Evolutionary conservation across 2,797 vertebrate species (phyloP), one percentile per base, ranked within the genome.

Genomic region (Hyperoplus immaculatus): DNA sequence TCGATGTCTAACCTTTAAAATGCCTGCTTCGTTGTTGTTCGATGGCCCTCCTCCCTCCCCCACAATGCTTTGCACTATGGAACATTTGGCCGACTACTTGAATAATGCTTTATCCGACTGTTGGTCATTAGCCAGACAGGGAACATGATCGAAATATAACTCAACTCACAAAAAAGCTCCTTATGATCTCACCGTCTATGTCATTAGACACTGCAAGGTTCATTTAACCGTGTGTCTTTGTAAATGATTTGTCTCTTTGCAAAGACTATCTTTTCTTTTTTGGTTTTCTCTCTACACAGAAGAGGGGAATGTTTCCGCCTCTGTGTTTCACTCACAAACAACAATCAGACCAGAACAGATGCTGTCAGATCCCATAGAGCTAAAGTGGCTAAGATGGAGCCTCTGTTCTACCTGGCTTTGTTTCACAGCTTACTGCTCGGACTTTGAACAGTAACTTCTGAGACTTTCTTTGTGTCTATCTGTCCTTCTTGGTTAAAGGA

Each of bases 51-150:
- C 41, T n/a, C 13, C 18, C n/a, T 9, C 21, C 18, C 56, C 14
- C 54, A 53, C 39, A n/a, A 64, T 41, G 47, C 54, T 16, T 36
- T 69, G 53, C 60, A 11, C 47, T 21, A 16, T 62, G 46, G 51
- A 61, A 36, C 29, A 59, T 50, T 47, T 70, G 39, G 5, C 21
- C 15, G 41, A 38, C 12, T 45, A 43, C 3, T 14, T 62, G 61
- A 70, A 16, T n/a, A 21, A 69, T 11, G 45, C 56, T 57, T 13
- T 29, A 50, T 72, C 18, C 38, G 64, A 71, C 53, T 65, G 64
- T 67, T 70, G 67, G 62, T 41, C 42, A 16, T 15, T 1, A 53
- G 45, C 76, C 73, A 75, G 59, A n/a, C 51, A 61, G 54, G 39
- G 7, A 39, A 60, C 77, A 66, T 72, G 39, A 18, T 14, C 12